These are phyloP conservation scores for Datnioides undecimradiatus DNA, from an alignment of 2,113 vertebrate genomes.

Conservation along the genomic window DNA sequence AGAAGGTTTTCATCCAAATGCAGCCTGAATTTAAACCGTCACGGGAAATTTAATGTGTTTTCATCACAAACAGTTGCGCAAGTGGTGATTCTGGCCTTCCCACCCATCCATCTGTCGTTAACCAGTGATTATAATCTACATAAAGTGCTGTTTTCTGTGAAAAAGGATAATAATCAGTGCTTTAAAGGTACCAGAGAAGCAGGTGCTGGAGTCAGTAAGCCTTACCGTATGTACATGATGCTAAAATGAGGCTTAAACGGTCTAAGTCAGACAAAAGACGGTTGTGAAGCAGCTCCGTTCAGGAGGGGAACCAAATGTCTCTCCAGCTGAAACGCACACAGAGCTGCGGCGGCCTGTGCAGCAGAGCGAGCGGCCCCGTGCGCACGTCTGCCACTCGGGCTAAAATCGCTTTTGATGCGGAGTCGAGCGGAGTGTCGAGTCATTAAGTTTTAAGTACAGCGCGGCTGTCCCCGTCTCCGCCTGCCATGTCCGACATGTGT, in stretches of 20 bases:
- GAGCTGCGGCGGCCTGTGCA: conserved; percentile 7
- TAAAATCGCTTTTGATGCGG: conserved; percentile 62
- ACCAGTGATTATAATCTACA: no score
- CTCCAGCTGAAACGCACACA: no score
- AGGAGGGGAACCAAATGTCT: no score
- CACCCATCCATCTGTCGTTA: background rate
- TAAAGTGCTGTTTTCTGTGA: no score
- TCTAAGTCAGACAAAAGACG: background rate
- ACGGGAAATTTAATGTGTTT: background rate
- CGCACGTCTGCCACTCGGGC: conserved; percentile 38
- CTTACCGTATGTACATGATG: no score
- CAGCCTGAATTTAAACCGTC: background rate
- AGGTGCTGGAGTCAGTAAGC: no score
- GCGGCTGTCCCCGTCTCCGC: conserved; percentile 33
- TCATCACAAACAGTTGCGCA: no score
- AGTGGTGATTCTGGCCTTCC: no score
- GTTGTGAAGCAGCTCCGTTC: no score
- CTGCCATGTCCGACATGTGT: conserved; percentile 55
- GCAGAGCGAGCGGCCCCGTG: conserved; percentile 23
- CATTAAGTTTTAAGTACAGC: conserved; percentile 63
- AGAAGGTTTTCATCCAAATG: background rate
- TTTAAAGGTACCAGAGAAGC: no score
- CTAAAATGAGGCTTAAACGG: background rate
- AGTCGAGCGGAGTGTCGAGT: conserved; percentile 61
- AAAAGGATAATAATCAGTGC: no score